phyloP scores from a whole-genome alignment of 2,113 vertebrate species.

The Phasianus colchicus region DNA sequence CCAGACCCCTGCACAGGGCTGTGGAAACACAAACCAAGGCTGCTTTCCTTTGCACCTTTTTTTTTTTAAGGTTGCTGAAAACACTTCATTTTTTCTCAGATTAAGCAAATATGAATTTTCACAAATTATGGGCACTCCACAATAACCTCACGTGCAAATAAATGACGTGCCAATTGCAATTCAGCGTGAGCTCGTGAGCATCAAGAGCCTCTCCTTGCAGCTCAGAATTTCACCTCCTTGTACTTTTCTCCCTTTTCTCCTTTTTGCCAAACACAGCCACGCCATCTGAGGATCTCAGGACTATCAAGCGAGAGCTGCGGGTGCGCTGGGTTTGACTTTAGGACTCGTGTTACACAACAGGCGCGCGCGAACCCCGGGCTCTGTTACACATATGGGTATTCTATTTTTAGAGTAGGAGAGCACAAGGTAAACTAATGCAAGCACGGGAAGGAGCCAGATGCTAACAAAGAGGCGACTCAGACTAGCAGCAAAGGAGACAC shows the following conservation, averaged over 20 bases:
- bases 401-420: slow-evolving; percentile 74
- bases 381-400: slow-evolving; percentile 42
- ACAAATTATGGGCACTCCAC: background rate
- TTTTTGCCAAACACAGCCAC: background rate
- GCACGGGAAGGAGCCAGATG: slow-evolving; percentile 62
- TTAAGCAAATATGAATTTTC: background rate
- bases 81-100: background rate
- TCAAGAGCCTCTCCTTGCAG: background rate
- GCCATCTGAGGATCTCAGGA: fast-evolving
- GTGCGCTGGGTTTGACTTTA: slow-evolving; percentile 31
- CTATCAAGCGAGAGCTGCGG: background rate
- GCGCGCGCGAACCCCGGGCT: background rate
- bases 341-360: slow-evolving; percentile 26
- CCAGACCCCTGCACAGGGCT: background rate
- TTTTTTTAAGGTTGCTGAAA: background rate
- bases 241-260: background rate
- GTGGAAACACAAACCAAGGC: background rate
- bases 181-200: background rate
- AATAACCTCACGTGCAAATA: background rate
- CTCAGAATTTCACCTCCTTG: background rate
- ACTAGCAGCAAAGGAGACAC: slow-evolving; percentile 19
- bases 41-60: background rate
- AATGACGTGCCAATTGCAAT: fast-evolving
- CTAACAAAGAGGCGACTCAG: slow-evolving; percentile 36
- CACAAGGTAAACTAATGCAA: slow-evolving; percentile 59